Percentiles rank a stretch among this genome's conserved stretches.
These are phyloP conservation scores for Cheilosia pagana DNA, from an alignment of 2,888 invertebrate species.

Conservation along the genomic window DNA sequence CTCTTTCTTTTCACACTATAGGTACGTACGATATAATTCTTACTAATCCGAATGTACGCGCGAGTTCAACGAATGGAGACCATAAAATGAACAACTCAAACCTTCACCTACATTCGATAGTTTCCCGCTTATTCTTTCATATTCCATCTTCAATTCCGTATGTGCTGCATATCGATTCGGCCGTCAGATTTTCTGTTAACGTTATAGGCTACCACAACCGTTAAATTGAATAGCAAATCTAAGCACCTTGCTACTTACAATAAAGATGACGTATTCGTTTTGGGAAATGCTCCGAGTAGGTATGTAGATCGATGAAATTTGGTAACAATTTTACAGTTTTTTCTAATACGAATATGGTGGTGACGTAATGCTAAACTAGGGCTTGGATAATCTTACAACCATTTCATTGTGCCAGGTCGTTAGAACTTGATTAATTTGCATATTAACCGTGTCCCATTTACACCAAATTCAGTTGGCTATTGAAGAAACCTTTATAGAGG, in stretches of 20 bases:
- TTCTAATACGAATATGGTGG: not conserved
- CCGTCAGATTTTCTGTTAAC: constrained; percentile 18
- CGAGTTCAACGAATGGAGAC: constrained; percentile 20
- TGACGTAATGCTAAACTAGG: not conserved
- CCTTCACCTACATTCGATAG: constrained; percentile 46
- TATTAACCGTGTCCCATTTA: not conserved
- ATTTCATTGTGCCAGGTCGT: not conserved
- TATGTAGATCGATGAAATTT: not conserved
- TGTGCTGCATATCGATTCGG: constrained; percentile 42
- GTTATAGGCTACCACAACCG: constrained; percentile 30
- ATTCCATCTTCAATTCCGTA: constrained; percentile 13
- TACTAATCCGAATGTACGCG: constrained; percentile 17
- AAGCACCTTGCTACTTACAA: constrained; percentile 60
- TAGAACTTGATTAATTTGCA: not conserved
- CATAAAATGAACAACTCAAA: constrained; percentile 35
- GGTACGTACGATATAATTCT: constrained; percentile 7
- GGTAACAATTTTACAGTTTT: not conserved
- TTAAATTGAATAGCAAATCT: constrained; percentile 28
- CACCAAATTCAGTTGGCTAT: not conserved
- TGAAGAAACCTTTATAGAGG: not conserved
- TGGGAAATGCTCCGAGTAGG: not conserved
- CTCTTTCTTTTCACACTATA: constrained; percentile 15
- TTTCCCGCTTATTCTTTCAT: constrained; percentile 20
- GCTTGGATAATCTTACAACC: not conserved
- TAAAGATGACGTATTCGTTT: constrained; percentile 62